Evolutionary conservation across 1,140 invertebrate species (phyloP).

Genomic region (Hycleus phaleratus): DNA sequence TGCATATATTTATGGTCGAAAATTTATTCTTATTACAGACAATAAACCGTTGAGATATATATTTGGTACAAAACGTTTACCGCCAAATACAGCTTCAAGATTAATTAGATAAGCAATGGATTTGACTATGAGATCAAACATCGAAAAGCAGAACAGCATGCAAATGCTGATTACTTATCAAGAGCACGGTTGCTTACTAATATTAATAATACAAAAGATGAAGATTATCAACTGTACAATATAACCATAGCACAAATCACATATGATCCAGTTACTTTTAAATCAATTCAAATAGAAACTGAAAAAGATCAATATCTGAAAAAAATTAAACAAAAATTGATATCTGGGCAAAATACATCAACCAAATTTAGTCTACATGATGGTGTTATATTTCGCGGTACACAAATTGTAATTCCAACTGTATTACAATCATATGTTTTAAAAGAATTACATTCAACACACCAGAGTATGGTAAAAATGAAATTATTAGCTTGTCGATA

Average conservation of each 20-base stretch:
- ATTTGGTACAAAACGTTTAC: too few species aligned
- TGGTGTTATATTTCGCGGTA: not conserved
- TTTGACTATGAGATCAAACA: conserved; percentile 26
- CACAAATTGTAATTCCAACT: conserved; percentile 4
- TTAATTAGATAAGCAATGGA: not conserved
- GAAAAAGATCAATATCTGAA: not conserved
- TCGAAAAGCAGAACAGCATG: not conserved
- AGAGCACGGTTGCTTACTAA: not conserved
- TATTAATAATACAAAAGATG: not conserved
- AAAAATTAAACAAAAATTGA: conserved; percentile 13
- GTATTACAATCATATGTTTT: not conserved
- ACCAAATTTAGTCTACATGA: not conserved
- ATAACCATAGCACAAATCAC: not conserved
- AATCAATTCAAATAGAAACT: not conserved
- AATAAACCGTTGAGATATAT: too few species aligned
- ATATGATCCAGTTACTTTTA: not conserved
- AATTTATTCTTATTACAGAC: too few species aligned
- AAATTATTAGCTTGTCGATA: conserved; percentile 23
- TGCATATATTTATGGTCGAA: too few species aligned
- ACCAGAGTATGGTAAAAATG: conserved; percentile 27
- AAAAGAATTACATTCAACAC: conserved; percentile 12
- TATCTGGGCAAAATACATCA: not conserved
- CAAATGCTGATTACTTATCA: conserved; percentile 8
- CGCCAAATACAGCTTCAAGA: too few species aligned
- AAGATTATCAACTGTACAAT: not conserved